Percentiles rank a stretch among this genome's conserved stretches.
Conservation (phyloP, 1,140 invertebrate genomes). For the Eupristina koningsbergeri region DNA sequence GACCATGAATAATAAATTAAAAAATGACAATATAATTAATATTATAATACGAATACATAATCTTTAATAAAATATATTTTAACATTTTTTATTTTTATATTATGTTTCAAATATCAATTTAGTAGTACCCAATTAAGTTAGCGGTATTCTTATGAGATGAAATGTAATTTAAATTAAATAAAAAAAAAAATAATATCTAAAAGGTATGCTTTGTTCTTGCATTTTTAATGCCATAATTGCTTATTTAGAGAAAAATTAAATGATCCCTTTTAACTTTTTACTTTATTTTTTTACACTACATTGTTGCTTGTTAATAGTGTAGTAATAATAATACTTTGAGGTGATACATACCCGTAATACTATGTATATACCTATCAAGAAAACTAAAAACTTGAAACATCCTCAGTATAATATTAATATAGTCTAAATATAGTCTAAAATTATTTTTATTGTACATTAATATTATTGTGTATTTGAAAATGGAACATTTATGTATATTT, state of each 20-base stretch:
- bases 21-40: not conserved
- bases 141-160: not conserved
- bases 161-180: not conserved
- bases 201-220: not conserved
- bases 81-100: too few relatives aligned
- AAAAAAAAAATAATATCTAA: not conserved
- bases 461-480: too few relatives aligned
- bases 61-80: too few relatives aligned
- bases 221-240: slow-evolving; percentile 7
- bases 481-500: too few relatives aligned
- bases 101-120: too few relatives aligned
- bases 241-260: slow-evolving; percentile 8
- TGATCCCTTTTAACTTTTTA: not conserved
- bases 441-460: too few relatives aligned
- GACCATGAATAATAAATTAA: not conserved
- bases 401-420: not conserved
- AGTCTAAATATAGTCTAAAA: too few relatives aligned
- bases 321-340: not conserved
- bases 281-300: not conserved
- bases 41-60: too few relatives aligned
- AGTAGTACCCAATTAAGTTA: slow-evolving; percentile 7
- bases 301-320: not conserved
- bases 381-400: not conserved
- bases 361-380: not conserved
- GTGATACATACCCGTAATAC: not conserved